Conservation (phyloP, 1,140 invertebrate genomes). For the Catajapyx aquilonaris region DNA sequence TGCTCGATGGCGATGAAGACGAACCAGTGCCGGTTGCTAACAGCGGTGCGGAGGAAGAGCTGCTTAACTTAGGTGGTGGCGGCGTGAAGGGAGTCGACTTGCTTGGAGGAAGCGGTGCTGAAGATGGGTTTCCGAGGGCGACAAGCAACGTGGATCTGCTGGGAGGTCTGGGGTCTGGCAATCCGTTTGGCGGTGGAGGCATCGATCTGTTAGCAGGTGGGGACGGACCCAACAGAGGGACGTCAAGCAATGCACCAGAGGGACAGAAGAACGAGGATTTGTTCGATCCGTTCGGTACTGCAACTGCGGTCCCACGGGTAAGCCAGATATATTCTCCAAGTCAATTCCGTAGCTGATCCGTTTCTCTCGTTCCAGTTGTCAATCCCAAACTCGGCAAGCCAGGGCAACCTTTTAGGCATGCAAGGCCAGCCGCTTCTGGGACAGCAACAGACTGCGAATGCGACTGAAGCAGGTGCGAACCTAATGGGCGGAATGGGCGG, state of each 20-base stretch:
- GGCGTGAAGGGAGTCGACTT: constrained; percentile 6
- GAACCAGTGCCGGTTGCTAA: no score
- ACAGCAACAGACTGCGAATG: constrained; percentile 1
- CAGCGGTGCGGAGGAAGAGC: constrained; percentile 25
- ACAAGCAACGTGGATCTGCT: constrained; percentile 39
- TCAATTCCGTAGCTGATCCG: not conserved
- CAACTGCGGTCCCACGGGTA: not conserved
- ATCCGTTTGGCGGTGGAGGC: not conserved
- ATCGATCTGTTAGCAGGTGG: constrained; percentile 3
- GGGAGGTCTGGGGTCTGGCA: constrained; percentile 31
- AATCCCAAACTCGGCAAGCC: constrained; percentile 4
- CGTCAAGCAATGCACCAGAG: constrained; percentile 7
- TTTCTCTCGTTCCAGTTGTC: not conserved
- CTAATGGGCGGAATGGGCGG: not conserved
- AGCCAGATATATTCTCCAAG: not conserved
- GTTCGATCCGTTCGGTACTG: constrained; percentile 14
- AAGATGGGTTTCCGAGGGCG: no score
- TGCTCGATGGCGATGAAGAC: constrained; percentile 10
- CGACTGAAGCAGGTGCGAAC: not conserved
- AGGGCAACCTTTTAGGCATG: constrained; percentile 1
- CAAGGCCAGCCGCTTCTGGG: not conserved
- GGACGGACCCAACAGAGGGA: constrained; percentile 5
- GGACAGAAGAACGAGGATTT: constrained; percentile 11
- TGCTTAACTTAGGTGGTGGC: constrained; percentile 22
- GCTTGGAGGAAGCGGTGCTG: no score